Evolutionary conservation across 2,797 vertebrate genomes (phyloP), one percentile per base, ranked within the genome.

Genomic region (Cirrhinus molitorella): DNA sequence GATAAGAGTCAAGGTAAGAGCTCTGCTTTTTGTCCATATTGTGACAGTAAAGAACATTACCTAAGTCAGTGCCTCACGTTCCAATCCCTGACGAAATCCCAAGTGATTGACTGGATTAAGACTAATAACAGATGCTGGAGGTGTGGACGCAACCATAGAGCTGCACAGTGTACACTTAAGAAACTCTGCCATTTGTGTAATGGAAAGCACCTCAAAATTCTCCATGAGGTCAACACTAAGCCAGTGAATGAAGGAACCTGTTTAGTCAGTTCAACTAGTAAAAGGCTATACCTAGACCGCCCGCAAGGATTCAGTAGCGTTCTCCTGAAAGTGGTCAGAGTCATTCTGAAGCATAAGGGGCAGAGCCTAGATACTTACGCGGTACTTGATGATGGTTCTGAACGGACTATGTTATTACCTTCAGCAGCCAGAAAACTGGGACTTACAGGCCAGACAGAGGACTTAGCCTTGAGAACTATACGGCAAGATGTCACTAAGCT

Each of bases 291-390:
- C 8, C 12, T 86, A 6, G 82, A 88, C 19, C 3, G 43, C 0
- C 86, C 83, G 3, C 71, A 57, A 4, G 65, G n/a, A 34, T 65
- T 71, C 53, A 86, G 47, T n/a, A 28, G 71, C 5, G 87, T 84
- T 0, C 51, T 85, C 16, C 65, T 85, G 9, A 86, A 86, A 49
- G n/a, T 88, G 19, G 74, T 37, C 40, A 7, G 45, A 0, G 83
- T 85, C n/a, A 49, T 73, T 21, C 25, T 78, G 0, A 43, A 73
- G 10, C 61, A 70, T 4, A 31, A 61, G 4, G 5, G 34, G 3
- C 45, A 70, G 19, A 9, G 17, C 1, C 14, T 85, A 3, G 81
- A 88, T 10, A 88, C 81, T 2, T 85, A 81, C 0, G 65, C 79
- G 0, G 21, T 76, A 49, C 17, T 57, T 57, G 53, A 23, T 23